phyloP scores from a whole-genome alignment of 2,888 invertebrate genomes.

The Tiphia femorata region DNA sequence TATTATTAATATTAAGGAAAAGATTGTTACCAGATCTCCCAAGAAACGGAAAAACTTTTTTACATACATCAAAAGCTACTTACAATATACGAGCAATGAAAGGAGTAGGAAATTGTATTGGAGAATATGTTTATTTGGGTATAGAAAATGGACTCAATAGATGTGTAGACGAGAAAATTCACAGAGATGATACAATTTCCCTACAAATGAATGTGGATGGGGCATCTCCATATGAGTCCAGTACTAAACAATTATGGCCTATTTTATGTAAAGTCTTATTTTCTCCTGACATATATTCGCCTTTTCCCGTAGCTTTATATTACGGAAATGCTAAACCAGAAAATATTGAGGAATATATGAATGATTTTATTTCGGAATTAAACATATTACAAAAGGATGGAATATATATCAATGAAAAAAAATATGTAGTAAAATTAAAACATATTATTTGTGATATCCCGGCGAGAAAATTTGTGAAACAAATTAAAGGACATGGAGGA shows the following conservation, averaged over 20 bases:
- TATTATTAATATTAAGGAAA: constrained; percentile 4
- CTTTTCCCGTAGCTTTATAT: constrained; percentile 10
- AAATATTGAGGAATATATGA: constrained; percentile 3
- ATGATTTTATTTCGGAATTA: constrained; percentile 7
- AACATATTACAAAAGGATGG: constrained; percentile 9
- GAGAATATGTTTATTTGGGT: constrained; percentile 3
- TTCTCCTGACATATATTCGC: neutral
- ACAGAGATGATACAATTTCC: neutral
- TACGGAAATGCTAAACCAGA: constrained; percentile 8
- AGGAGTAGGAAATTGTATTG: neutral
- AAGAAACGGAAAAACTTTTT: neutral
- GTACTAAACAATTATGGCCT: constrained; percentile 6
- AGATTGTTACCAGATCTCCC: neutral
- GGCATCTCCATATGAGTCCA: neutral
- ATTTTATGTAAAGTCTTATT: constrained; percentile 2
- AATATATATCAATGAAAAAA: neutral
- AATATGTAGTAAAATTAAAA: neutral
- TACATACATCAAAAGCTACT: neutral
- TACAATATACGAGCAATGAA: neutral
- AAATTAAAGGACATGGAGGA: constrained; percentile 12
- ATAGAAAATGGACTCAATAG: neutral
- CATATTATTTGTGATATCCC: constrained; percentile 11
- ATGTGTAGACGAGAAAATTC: neutral
- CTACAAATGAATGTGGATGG: constrained; percentile 6
- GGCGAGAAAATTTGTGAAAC: constrained; percentile 7